Evolutionary conservation across 23 tunicate species (phyloP).

Genomic region (Trididemnum clinides): DNA sequence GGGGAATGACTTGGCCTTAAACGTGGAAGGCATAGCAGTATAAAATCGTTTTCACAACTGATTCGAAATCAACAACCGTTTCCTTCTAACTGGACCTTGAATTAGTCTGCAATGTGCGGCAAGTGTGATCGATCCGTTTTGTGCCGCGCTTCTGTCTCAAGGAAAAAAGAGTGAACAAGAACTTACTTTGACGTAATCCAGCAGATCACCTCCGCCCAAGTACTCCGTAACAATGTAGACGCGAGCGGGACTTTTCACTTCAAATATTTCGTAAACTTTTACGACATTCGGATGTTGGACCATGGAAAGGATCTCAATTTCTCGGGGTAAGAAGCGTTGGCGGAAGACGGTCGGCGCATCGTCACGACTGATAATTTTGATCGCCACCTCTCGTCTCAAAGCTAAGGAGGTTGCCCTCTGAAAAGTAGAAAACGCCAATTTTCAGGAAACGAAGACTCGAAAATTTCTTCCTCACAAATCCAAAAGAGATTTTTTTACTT

Average conservation of each 20-base stretch:
- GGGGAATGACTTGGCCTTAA: no score
- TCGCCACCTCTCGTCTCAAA: conserved; percentile 72
- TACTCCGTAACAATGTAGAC: conserved; percentile 90
- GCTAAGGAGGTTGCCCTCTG: conserved; percentile 68
- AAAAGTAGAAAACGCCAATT: conserved; percentile 6
- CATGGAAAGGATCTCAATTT: conserved; percentile 62
- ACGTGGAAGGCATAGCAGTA: no score
- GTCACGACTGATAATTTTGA: conserved; percentile 76
- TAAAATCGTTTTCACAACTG: no score
- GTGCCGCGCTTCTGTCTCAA: no score
- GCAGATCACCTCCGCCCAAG: conserved; percentile 65
- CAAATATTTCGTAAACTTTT: conserved; percentile 79
- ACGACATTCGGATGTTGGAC: conserved; percentile 76
- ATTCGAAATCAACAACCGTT: no score
- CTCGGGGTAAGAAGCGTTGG: conserved; percentile 88
- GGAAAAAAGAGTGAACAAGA: not conserved
- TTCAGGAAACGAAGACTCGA: no score
- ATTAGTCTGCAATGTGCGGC: no score
- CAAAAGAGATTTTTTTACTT: no score
- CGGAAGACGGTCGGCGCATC: conserved; percentile 71
- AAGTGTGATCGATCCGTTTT: no score
- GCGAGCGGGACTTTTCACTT: conserved; percentile 46
- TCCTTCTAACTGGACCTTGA: no score
- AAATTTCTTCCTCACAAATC: no score
- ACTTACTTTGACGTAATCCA: conserved; percentile 78